phyloP scores from a whole-genome alignment of 2,888 invertebrate species.

The Unio delphinus region DNA sequence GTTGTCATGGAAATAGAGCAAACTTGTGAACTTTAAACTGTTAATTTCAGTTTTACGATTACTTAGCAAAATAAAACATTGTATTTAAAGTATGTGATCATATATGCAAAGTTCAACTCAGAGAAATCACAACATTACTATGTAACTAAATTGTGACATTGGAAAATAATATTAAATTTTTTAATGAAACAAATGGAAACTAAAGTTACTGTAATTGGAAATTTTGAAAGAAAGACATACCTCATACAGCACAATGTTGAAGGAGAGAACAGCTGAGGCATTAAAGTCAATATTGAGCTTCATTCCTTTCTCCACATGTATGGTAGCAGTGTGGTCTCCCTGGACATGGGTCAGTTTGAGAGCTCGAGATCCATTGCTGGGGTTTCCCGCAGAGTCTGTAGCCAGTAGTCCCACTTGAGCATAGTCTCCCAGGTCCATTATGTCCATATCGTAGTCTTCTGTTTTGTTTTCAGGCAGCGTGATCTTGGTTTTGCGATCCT shows the following conservation, averaged over 20 bases:
- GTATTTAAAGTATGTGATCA: too few relatives aligned
- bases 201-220: too few relatives aligned
- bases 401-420: conserved; percentile 54
- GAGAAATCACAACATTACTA: too few relatives aligned
- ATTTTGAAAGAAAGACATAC: conserved; percentile 21
- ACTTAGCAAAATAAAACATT: too few relatives aligned
- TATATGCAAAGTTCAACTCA: too few relatives aligned
- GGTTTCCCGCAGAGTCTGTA: conserved; percentile 35
- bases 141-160: too few relatives aligned
- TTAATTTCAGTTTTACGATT: too few relatives aligned
- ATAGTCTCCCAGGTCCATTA: conserved; percentile 50
- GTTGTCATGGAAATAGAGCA: too few relatives aligned
- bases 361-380: conserved; percentile 18
- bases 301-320: conserved; percentile 50
- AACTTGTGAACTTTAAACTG: too few relatives aligned
- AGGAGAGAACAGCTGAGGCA: conserved; percentile 46
- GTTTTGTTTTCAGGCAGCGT: conserved; percentile 40
- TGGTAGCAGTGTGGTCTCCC: conserved; percentile 52
- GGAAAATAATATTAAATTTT: too few relatives aligned
- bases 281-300: conserved; percentile 56
- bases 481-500: conserved; percentile 47
- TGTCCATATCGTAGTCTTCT: conserved; percentile 41
- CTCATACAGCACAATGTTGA: conserved; percentile 53
- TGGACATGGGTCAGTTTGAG: conserved; percentile 21
- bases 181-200: too few relatives aligned